phyloP scores from a whole-genome alignment of 1,140 invertebrate species.

The Pemphigus obesinymphae region DNA sequence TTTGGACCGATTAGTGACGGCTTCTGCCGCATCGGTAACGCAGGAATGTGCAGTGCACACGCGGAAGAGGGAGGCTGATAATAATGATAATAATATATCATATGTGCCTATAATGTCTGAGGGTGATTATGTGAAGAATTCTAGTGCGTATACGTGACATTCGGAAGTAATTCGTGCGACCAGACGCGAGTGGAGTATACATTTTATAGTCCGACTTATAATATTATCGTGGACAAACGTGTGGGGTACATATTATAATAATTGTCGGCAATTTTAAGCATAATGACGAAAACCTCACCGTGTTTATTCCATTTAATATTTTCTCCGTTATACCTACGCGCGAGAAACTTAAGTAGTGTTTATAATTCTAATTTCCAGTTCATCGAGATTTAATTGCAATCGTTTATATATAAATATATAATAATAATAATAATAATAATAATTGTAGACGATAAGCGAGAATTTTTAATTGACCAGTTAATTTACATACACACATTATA shows the following conservation, averaged over 20 bases:
- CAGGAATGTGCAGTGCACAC: background rate
- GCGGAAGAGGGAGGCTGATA: background rate
- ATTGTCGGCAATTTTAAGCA: background rate
- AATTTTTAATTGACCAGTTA: background rate
- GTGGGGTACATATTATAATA: background rate
- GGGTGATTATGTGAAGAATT: background rate
- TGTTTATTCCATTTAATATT: background rate
- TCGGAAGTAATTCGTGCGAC: background rate
- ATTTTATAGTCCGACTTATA: background rate
- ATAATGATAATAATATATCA: background rate
- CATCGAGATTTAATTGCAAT: background rate
- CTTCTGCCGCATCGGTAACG: background rate
- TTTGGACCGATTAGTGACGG: background rate
- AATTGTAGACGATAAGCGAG: too few species aligned
- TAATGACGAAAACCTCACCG: background rate
- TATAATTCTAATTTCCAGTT: background rate
- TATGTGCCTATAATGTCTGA: background rate
- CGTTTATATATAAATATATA: too few species aligned
- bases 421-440: too few species aligned
- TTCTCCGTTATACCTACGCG: background rate
- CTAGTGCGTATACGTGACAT: background rate
- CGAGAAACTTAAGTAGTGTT: background rate
- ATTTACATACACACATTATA: background rate
- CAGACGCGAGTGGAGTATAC: background rate
- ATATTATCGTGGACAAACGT: background rate